Evolutionary conservation across 1,140 invertebrate genomes (phyloP), one percentile per base, ranked within the genome.

Genomic region (Drosophila kurseongensis): DNA sequence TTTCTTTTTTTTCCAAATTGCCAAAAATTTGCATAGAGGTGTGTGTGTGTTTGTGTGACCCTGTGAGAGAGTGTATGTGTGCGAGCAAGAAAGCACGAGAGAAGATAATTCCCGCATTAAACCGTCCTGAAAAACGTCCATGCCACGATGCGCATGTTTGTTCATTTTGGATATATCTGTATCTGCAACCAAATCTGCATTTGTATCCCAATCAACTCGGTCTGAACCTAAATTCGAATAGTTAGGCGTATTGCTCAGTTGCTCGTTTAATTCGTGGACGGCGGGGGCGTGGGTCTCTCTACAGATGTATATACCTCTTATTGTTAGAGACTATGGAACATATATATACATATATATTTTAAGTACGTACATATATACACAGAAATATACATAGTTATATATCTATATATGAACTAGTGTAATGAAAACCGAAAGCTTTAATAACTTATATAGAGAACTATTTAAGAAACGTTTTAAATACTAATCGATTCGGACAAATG

Each of bases 341-440:
- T 48, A 75, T 27, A 77, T 23, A 71, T 42, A 66, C 18, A 83
- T 59, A 69, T 61, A 71, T 60, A 85, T 71, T 55, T 81, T 77
- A 66, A 56, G 75, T 62, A 65, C 23, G 72, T 77, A 73, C 68
- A 73, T 74, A 80, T 59, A 79, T 58, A 80, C 58, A 66, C 56
- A 80, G 51, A 74, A 69, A 78, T 67, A 62, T 76, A 74, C 61
- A 56, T 82, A 78, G 73, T 57, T 54, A 82, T 57, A 71, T 71
- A 79, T 61, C 66, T 76, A 57, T 68, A 67, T 71, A 80, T 86
- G 47, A 78, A 73, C 76, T 91, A 91, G 83, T 73, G 66, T 91
- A 89, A 91, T 91, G 90, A 91, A 91, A 91, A 89, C 89, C 82
- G 90, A 91, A 91, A 91, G 90, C 90, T 91, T 91, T 91, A 91